Evolutionary conservation across 2,797 vertebrate species (phyloP).

Genomic region (Sciurus carolinensis): DNA sequence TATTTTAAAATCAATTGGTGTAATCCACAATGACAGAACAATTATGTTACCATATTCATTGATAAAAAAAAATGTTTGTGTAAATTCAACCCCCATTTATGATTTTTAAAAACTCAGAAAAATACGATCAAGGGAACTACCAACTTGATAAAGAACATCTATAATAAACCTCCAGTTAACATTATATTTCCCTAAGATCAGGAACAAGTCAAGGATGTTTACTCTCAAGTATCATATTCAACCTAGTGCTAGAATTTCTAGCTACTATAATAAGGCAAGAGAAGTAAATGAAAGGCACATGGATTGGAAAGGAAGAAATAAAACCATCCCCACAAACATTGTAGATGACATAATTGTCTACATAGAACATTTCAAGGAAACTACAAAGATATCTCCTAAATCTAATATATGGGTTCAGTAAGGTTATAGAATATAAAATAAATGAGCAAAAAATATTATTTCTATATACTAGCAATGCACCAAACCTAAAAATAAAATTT

Average conservation of each 20-base stretch:
- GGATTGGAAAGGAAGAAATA: background rate
- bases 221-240: background rate
- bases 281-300: background rate
- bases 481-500: background rate
- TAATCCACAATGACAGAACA: background rate
- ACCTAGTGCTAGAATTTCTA: background rate
- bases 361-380: background rate
- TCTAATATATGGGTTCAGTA: background rate
- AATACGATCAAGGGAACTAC: background rate
- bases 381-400: background rate
- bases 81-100: background rate
- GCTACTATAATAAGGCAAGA: background rate
- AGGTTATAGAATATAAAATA: background rate
- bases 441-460: background rate
- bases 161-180: background rate
- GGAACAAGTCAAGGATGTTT: background rate
- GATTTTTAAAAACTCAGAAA: slow-evolving; percentile 1
- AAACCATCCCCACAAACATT: background rate
- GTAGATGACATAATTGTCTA: background rate
- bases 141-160: background rate
- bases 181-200: background rate
- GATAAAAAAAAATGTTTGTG: background rate
- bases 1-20: background rate
- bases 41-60: background rate
- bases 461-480: background rate